phyloP scores from a whole-genome alignment of 2,113 vertebrate species.

The Pelmatolapia mariae region DNA sequence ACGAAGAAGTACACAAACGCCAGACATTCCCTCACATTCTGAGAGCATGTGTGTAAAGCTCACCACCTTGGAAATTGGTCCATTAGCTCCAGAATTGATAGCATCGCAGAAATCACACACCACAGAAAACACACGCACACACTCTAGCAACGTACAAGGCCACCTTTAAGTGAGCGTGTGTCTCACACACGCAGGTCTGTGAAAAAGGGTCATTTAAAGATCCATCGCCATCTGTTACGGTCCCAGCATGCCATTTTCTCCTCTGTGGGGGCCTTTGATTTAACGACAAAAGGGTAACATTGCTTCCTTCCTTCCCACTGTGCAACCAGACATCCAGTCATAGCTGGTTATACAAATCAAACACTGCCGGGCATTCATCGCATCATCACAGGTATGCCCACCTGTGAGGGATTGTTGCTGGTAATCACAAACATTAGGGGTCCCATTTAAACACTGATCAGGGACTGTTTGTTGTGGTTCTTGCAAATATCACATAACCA shows the following conservation, averaged over 20 bases:
- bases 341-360: conserved; percentile 33
- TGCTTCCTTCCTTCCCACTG: conserved; percentile 24
- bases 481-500: background rate
- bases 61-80: conserved; percentile 18
- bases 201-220: conserved; percentile 56
- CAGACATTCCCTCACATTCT: background rate
- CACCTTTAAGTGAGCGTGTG: conserved; percentile 26
- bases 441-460: conserved; percentile 9
- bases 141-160: background rate
- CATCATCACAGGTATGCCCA: conserved; percentile 20
- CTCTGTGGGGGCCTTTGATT: conserved; percentile 44
- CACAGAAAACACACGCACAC: background rate
- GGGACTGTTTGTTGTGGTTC: background rate
- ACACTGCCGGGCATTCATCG: background rate
- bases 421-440: conserved; percentile 12
- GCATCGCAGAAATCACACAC: background rate
- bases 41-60: background rate
- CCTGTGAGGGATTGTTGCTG: background rate
- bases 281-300: conserved; percentile 26
- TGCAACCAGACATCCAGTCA: conserved; percentile 18
- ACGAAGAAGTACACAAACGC: background rate
- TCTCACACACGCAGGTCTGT: conserved; percentile 30
- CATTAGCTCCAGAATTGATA: conserved; percentile 43
- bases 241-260: conserved; percentile 43
- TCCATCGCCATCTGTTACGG: conserved; percentile 52